Evolutionary conservation across 2,113 vertebrate species (phyloP).

Genomic region (Otus sunia): DNA sequence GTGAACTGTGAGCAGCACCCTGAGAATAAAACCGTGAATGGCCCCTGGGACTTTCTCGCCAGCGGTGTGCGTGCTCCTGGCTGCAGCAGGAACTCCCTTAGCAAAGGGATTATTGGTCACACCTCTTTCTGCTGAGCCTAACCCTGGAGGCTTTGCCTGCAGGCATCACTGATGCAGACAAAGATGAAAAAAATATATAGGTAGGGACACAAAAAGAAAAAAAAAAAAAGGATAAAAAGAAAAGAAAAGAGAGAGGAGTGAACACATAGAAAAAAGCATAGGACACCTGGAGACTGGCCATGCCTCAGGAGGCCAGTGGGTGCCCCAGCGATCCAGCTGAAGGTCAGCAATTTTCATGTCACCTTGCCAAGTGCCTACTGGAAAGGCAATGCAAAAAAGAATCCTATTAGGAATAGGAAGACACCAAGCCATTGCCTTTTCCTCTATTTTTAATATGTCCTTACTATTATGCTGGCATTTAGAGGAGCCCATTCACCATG

Average conservation of each 20-base stretch:
- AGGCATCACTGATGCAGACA: constrained; percentile 4
- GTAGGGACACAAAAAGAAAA: not conserved
- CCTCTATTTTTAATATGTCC: not conserved
- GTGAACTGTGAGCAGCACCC: not conserved
- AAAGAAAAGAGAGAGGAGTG: not conserved
- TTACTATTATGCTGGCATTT: not conserved
- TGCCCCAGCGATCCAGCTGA: not conserved
- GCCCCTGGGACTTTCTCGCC: not conserved
- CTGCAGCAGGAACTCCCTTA: not conserved
- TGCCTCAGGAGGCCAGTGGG: not conserved
- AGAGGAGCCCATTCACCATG: not conserved
- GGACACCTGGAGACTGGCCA: not conserved
- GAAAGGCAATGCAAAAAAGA: not conserved
- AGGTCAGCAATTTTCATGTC: not conserved
- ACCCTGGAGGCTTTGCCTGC: constrained; percentile 47
- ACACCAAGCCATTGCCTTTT: not conserved
- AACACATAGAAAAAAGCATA: not conserved
- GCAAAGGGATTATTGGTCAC: constrained; percentile 2
- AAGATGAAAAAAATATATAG: constrained; percentile 8
- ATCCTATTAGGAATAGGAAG: not conserved
- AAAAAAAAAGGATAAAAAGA: too few relatives aligned
- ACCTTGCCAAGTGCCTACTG: not conserved
- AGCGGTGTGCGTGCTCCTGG: not conserved
- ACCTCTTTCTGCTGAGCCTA: not conserved
- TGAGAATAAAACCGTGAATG: not conserved